phyloP scores from a whole-genome alignment of 2,113 vertebrate species.

The Daboia siamensis region DNA sequence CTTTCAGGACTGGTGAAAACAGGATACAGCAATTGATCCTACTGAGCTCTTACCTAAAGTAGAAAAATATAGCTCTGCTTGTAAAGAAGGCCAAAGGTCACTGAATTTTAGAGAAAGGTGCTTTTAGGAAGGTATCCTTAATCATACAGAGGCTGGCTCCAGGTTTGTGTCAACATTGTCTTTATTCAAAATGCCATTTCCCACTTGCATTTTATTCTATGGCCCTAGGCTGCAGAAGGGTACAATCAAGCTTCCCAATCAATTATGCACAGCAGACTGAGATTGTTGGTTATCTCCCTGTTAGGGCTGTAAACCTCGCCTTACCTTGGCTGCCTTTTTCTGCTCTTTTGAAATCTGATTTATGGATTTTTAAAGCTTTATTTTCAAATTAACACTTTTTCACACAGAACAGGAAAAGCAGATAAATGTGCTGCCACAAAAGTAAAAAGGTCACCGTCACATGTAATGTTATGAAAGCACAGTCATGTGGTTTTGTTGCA shows the following conservation, averaged over 20 bases:
- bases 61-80: fast-evolving
- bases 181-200: not conserved
- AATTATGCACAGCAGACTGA: constrained; percentile 59
- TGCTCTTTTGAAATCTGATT: not conserved
- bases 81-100: fast-evolving
- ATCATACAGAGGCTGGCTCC: not conserved
- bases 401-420: not conserved
- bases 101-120: not conserved
- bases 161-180: not conserved
- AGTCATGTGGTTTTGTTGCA: not conserved
- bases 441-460: not conserved
- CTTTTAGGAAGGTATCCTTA: not conserved
- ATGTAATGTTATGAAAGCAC: not conserved
- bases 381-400: not conserved
- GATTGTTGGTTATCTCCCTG: constrained; percentile 36
- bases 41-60: not conserved
- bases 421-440: not conserved
- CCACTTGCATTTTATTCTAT: constrained; percentile 7
- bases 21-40: not conserved
- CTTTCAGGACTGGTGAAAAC: not conserved
- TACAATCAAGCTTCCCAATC: constrained; percentile 52
- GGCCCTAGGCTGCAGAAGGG: not conserved
- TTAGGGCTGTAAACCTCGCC: not conserved
- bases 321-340: constrained; percentile 8
- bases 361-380: not conserved